Conservation (phyloP, 1,140 invertebrate species). For the Monochamus saltuarius region DNA sequence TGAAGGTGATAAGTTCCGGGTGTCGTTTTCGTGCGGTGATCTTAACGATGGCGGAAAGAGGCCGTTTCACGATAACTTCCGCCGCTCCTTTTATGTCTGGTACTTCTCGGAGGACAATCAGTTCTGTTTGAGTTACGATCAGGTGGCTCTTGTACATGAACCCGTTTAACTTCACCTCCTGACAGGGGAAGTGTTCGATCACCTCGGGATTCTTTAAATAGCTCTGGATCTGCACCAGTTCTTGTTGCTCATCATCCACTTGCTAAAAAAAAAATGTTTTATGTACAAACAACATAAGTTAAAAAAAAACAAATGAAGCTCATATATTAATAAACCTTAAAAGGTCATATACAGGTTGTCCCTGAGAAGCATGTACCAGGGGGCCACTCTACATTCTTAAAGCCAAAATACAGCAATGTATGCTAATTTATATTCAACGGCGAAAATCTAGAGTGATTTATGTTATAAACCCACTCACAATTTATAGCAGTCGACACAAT, state of each 20-base stretch:
- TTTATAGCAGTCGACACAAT: too few species aligned
- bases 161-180: constrained; percentile 87
- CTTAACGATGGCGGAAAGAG: constrained; percentile 87
- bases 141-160: constrained; percentile 84
- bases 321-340: too few species aligned
- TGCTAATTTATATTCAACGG: too few species aligned
- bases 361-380: too few species aligned
- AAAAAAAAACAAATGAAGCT: too few species aligned
- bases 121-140: constrained; percentile 83
- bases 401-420: too few species aligned
- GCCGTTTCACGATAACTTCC: constrained; percentile 80
- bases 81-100: constrained; percentile 73
- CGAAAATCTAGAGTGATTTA: too few species aligned
- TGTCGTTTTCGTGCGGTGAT: constrained; percentile 93
- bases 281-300: too few species aligned
- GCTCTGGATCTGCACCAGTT: constrained; percentile 69
- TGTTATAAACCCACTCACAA: too few species aligned
- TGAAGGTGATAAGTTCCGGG: constrained; percentile 94
- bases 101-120: constrained; percentile 85
- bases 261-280: constrained; percentile 24
- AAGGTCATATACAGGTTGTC: too few species aligned
- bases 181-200: constrained; percentile 83
- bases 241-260: constrained; percentile 62
- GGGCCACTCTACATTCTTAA: too few species aligned
- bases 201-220: constrained; percentile 86